Base-by-base conservation (phyloP, 1,140 invertebrate genomes). In the Camponotus pennsylvanicus region DNA sequence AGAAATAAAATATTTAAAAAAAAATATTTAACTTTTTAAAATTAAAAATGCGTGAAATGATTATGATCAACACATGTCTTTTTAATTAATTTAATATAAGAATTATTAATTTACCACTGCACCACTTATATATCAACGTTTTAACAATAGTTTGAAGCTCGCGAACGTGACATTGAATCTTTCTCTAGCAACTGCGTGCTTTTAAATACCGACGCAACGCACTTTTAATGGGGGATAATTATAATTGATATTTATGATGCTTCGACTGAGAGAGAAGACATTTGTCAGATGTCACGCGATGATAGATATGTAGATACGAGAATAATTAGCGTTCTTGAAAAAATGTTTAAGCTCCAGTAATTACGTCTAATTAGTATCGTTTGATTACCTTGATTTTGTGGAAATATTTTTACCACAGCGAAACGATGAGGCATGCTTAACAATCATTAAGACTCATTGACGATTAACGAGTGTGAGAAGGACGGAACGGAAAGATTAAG, bases 271-370 rank as follows among this genome's bases (percentile, higher is more conserved):
- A 75, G 67, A 75, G 45, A 61, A 83, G 69, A 73, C 55, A 82
- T 63, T 59, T 6, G 57, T 37, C 15, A 61, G 27, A 73, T 69
- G 40, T 83, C 79, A 83, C 69, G 79, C 79, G 79, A 83, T 27
- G n/a, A 73, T 59, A 49, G 32, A 73, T 59, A 42, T 42, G 40
- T 42, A 82, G 34, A 80, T 69, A 15, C 15, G 5, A 11, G 13
- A 61, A 45, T 45, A 37, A 69, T 79, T 79, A 49, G n/a, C 21
- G 27, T 83, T 49, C 18, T 34, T 32, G 32, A 73, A 49, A 73
- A 63, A 49, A 42, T 57, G 9, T 63, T 83, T 37, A 45, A 83
- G 34, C 42, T 57, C 11, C 3, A n/a, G 21, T 11, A 75, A 83
- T 83, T 75, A 75, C 3, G 8, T 75, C n/a, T 73, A 73, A 83